phyloP scores from a whole-genome alignment of 2,888 invertebrate genomes.

The Ornithoptera priamus region DNA sequence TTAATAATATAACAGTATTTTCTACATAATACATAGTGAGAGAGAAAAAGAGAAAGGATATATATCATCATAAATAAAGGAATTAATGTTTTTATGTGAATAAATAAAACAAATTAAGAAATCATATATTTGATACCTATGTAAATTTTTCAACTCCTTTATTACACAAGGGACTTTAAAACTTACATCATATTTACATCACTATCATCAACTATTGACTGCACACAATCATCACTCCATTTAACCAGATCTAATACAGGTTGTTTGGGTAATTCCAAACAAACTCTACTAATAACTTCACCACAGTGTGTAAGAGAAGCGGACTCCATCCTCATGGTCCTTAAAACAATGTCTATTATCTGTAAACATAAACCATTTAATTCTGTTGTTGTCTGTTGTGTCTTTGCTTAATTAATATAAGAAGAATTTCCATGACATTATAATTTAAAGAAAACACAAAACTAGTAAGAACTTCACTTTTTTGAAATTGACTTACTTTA shows the following conservation, averaged over 20 bases:
- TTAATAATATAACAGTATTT: too few species aligned
- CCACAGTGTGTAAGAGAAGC: conserved; percentile 64
- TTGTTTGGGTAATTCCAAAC: conserved; percentile 58
- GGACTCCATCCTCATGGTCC: conserved; percentile 57
- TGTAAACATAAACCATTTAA: conserved; percentile 34
- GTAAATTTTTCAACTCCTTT: too few species aligned
- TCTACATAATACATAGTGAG: too few species aligned
- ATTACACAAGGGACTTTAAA: neutral
- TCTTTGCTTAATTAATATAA: too few species aligned
- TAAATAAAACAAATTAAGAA: too few species aligned
- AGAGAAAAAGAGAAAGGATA: too few species aligned
- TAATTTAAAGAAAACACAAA: too few species aligned
- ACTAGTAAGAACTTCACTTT: neutral
- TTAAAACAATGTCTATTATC: conserved; percentile 57
- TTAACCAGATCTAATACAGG: conserved; percentile 52
- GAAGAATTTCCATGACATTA: too few species aligned
- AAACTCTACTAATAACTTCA: conserved; percentile 59
- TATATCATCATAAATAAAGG: too few species aligned
- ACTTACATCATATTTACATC: conserved; percentile 74
- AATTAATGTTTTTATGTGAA: too few species aligned
- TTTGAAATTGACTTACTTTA: conserved; percentile 45
- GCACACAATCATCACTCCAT: conserved; percentile 66
- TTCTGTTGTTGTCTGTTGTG: too few species aligned
- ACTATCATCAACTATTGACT: conserved; percentile 64
- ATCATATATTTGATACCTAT: too few species aligned